Evolutionary conservation across 2,797 vertebrate genomes (phyloP).

Genomic region (Rhinatrema bivittatum): DNA sequence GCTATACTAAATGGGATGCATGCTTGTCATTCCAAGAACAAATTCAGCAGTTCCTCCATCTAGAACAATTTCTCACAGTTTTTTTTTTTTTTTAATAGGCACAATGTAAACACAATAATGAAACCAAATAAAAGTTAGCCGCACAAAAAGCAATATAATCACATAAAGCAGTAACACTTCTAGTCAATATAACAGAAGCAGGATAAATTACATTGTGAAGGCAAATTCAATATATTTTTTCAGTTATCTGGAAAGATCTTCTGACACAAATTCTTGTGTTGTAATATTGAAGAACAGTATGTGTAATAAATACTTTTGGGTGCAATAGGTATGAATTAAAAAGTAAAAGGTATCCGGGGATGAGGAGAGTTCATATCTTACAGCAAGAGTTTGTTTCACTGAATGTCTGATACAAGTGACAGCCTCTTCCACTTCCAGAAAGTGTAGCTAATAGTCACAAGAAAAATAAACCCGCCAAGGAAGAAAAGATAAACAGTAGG

Average conservation of each 20-base stretch:
- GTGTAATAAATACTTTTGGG: too few relatives aligned
- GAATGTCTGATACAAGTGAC: constrained; percentile 3
- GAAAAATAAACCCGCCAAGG: constrained; percentile 16
- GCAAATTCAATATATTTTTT: constrained; percentile 5
- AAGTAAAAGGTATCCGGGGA: constrained; percentile 18
- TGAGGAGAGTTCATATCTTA: neutral
- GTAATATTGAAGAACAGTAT: too few relatives aligned
- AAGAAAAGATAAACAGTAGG: too few relatives aligned
- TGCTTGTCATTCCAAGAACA: too few relatives aligned
- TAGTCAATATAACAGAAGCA: constrained; percentile 19
- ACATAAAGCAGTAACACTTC: constrained; percentile 13
- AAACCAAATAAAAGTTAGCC: constrained; percentile 16
- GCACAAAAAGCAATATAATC: constrained; percentile 25
- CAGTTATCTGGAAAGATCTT: too few relatives aligned
- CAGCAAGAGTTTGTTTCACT: constrained; percentile 6
- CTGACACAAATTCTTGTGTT: too few relatives aligned
- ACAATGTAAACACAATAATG: constrained; percentile 9
- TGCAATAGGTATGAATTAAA: too few relatives aligned
- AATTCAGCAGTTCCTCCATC: too few relatives aligned
- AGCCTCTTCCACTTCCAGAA: constrained; percentile 4
- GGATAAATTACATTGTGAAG: constrained; percentile 8
- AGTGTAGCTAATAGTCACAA: constrained; percentile 6
- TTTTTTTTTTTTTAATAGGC: too few relatives aligned
- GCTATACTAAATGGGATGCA: too few relatives aligned
- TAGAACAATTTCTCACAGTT: too few relatives aligned